phyloP scores from a whole-genome alignment of 2,888 invertebrate species.

The Lapara coniferarum region DNA sequence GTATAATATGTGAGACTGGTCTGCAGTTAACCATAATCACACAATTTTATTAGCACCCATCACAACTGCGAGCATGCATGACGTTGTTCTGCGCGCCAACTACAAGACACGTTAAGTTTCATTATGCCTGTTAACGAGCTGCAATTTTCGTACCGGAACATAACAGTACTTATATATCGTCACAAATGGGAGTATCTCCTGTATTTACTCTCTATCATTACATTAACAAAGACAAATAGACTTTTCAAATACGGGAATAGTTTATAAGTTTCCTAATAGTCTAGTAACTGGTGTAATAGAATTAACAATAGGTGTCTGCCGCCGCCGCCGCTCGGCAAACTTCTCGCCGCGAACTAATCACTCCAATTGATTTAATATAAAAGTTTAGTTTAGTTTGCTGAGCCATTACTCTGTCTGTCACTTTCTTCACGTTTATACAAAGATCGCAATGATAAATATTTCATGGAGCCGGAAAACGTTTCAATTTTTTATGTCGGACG shows the following conservation, averaged over 20 bases:
- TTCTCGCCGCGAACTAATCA: constrained; percentile 4
- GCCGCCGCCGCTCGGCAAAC: neutral
- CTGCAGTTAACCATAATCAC: too few relatives aligned
- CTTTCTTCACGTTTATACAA: neutral
- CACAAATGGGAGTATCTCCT: too few relatives aligned
- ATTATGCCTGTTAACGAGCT: too few relatives aligned
- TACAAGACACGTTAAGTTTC: too few relatives aligned
- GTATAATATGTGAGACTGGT: too few relatives aligned
- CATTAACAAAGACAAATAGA: neutral
- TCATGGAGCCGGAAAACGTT: neutral
- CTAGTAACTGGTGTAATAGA: constrained; percentile 1
- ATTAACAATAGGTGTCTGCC: neutral
- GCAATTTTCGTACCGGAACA: too few relatives aligned
- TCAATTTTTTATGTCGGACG: too few relatives aligned
- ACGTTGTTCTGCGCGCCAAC: too few relatives aligned
- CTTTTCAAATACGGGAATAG: neutral
- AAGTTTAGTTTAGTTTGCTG: neutral
- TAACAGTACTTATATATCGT: too few relatives aligned
- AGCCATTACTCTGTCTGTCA: constrained; percentile 9
- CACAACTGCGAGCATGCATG: too few relatives aligned
- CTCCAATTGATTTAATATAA: constrained; percentile 20
- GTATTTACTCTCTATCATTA: neutral
- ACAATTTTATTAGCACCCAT: too few relatives aligned
- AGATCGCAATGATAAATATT: constrained; percentile 3
- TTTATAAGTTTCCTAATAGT: neutral